phyloP scores from a whole-genome alignment of 2,113 vertebrate genomes.

The Leucosticte australis region DNA sequence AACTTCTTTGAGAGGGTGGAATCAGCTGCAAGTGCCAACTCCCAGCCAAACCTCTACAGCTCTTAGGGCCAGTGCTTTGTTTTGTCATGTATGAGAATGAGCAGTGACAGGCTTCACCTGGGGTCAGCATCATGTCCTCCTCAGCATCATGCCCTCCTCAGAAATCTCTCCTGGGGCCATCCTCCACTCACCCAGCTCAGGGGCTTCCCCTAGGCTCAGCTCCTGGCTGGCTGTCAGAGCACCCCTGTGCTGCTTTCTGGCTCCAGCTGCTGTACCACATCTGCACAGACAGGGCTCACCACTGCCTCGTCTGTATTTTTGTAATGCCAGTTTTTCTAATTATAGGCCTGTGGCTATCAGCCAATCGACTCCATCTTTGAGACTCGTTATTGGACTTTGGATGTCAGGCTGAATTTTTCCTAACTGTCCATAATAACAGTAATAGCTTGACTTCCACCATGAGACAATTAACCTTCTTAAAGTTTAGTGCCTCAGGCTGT shows the following conservation, averaged over 20 bases:
- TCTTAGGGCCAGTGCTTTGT: background rate
- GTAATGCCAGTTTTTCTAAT: background rate
- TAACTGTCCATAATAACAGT: conserved; percentile 53
- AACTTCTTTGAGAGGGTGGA: background rate
- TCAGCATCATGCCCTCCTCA: rapidly evolving
- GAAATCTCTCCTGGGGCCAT: background rate
- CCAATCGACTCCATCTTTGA: conserved; percentile 22
- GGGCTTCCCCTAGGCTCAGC: background rate
- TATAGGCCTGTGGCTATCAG: conserved; percentile 10
- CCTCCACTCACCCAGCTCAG: background rate
- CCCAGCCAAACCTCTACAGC: background rate
- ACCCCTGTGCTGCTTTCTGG: rapidly evolving
- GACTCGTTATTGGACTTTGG: conserved; percentile 24
- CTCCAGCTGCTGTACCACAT: background rate
- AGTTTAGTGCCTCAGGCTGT: conserved; percentile 55
- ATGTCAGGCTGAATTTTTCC: conserved; percentile 46
- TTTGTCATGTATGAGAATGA: background rate
- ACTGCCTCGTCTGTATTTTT: background rate
- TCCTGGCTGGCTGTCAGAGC: background rate
- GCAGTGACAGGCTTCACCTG: rapidly evolving
- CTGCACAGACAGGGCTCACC: background rate
- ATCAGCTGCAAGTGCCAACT: background rate
- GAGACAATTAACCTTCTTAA: conserved; percentile 69
- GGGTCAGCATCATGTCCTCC: rapidly evolving
- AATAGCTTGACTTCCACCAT: conserved; percentile 60